A percentile compares a stretch with the other conserved stretches of the same genome.
Conservation (phyloP, 2,797 vertebrate genomes). For the Leontocebus nigricollis region DNA sequence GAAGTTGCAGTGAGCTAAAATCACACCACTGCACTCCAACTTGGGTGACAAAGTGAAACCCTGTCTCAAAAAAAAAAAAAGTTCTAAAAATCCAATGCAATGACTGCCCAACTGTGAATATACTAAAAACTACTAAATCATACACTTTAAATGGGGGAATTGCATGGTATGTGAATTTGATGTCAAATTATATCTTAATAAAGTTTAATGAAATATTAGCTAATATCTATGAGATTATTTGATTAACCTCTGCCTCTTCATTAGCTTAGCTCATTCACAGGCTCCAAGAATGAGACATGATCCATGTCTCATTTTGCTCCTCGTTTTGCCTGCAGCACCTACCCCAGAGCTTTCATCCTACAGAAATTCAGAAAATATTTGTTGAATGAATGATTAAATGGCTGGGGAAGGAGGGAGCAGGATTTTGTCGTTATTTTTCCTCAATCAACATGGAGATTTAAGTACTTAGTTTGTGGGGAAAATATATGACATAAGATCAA, state of each 20-base stretch:
- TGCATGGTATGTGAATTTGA: background rate
- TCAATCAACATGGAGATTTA: background rate
- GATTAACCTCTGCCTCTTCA: background rate
- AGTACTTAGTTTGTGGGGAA: background rate
- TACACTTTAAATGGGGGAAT: background rate
- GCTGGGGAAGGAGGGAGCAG: background rate
- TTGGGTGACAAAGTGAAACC: background rate
- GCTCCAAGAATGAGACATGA: too few species aligned
- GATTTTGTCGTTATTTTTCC: background rate
- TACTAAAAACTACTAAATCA: background rate
- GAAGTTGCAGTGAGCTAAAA: background rate
- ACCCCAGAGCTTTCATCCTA: background rate
- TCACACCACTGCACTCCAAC: background rate
- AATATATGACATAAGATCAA: background rate
- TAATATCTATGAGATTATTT: background rate
- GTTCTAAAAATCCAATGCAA: background rate
- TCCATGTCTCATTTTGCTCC: background rate
- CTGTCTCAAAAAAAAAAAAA: background rate
- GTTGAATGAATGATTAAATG: background rate
- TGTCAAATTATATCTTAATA: background rate
- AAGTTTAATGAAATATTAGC: background rate
- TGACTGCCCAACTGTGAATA: background rate
- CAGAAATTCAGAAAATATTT: background rate
- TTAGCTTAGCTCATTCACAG: background rate
- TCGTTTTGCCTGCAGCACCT: background rate